These are phyloP conservation scores for Drosophila virilis DNA, from an alignment of 1,140 invertebrate species.

Conservation along the genomic window DNA sequence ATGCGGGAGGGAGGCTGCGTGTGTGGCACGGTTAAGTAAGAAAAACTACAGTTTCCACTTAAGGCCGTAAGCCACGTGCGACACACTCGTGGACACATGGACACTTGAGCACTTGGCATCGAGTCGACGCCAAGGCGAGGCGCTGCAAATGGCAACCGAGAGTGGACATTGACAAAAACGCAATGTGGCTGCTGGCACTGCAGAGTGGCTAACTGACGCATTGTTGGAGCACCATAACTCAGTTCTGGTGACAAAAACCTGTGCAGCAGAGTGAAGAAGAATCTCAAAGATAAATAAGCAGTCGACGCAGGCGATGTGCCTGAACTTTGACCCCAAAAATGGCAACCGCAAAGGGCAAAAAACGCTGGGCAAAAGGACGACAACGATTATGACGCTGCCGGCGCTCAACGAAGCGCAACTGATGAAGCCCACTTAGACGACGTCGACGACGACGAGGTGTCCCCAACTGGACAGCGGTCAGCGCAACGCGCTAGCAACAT, in stretches of 20 bases:
- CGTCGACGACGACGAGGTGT: slow-evolving; percentile 54
- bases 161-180: slow-evolving; percentile 81
- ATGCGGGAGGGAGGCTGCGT: slow-evolving; percentile 42
- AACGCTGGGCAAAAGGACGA: slow-evolving; percentile 37
- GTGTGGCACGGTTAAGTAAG: slow-evolving; percentile 70
- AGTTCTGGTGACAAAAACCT: slow-evolving; percentile 55
- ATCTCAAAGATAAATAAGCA: slow-evolving; percentile 84
- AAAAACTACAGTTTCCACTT: slow-evolving; percentile 82
- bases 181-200: slow-evolving; percentile 22
- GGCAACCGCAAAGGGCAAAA: slow-evolving; percentile 53
- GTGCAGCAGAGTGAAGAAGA: slow-evolving; percentile 66
- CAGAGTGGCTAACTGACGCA: slow-evolving; percentile 67
- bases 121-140: slow-evolving; percentile 40
- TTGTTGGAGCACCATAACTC: slow-evolving; percentile 55
- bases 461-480: slow-evolving; percentile 55
- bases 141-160: slow-evolving; percentile 69
- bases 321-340: slow-evolving; percentile 78
- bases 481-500: slow-evolving; percentile 61
- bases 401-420: slow-evolving; percentile 71
- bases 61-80: slow-evolving; percentile 54
- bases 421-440: slow-evolving; percentile 78
- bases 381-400: slow-evolving; percentile 70
- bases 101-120: slow-evolving; percentile 10
- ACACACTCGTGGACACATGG: slow-evolving; percentile 31
- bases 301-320: slow-evolving; percentile 33